phyloP scores from a whole-genome alignment of 2,113 vertebrate species.

The Eubucco bourcierii region DNA sequence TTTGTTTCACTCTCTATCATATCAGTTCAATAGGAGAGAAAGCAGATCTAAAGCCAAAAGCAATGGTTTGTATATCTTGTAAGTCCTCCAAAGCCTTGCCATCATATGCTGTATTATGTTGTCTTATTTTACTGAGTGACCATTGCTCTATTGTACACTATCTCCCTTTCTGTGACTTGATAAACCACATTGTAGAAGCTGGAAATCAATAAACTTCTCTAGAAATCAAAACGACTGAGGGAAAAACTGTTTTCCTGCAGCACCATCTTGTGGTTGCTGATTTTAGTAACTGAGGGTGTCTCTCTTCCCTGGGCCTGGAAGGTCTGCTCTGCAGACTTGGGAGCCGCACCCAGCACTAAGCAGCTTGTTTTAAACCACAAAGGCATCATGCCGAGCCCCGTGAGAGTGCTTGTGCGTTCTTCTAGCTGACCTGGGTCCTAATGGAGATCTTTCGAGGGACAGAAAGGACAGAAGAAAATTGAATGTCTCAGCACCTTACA shows the following conservation, averaged over 20 bases:
- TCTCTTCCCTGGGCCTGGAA: neutral
- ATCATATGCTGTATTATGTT: slow-evolving; percentile 44
- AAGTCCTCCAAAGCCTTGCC: slow-evolving; percentile 53
- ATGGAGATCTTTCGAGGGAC: neutral
- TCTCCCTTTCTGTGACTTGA: slow-evolving; percentile 43
- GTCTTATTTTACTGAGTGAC: slow-evolving; percentile 41
- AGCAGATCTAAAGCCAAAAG: slow-evolving; percentile 27
- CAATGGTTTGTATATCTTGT: slow-evolving; percentile 27
- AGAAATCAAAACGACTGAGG: neutral
- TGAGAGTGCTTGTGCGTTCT: neutral
- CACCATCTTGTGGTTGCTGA: slow-evolving; percentile 62
- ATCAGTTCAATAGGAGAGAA: neutral
- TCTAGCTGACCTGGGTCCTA: neutral
- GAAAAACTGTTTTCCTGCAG: slow-evolving; percentile 64
- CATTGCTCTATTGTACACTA: slow-evolving; percentile 1
- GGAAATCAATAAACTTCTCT: slow-evolving; percentile 24
- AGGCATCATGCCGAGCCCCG: neutral
- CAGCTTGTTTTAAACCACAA: neutral
- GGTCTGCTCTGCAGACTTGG: neutral
- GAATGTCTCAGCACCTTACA: neutral
- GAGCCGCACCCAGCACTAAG: neutral
- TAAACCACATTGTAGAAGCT: slow-evolving; percentile 12
- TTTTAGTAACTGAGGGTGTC: neutral
- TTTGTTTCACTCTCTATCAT: slow-evolving; percentile 21
- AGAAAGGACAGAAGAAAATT: neutral